Percentiles rank a stretch among this genome's conserved stretches.
Evolutionary conservation across 35 echinoderm and acorn worm genomes (phyloP).

Genomic region (Chiridota heheva): DNA sequence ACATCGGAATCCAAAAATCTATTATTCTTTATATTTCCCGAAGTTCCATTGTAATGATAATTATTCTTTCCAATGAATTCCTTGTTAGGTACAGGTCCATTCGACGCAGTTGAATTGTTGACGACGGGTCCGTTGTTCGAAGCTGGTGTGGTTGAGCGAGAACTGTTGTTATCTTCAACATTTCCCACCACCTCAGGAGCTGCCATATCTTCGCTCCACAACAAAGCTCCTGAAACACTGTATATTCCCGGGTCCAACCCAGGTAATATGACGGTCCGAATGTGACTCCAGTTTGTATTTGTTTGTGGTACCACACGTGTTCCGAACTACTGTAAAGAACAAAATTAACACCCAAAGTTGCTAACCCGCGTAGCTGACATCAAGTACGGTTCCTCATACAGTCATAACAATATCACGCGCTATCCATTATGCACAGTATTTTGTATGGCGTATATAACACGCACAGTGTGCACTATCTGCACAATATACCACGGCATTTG

Average conservation of each 20-base stretch:
- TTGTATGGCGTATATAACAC: conserved; percentile 51
- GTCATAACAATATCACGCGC: too few species aligned
- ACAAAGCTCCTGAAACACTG: too few species aligned
- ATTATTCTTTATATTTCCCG: conserved; percentile 46
- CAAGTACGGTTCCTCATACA: too few species aligned
- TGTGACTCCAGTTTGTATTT: too few species aligned
- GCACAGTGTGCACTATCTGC: conserved; percentile 55
- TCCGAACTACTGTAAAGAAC: too few species aligned
- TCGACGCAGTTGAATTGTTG: conserved; percentile 26
- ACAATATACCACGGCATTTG: conserved; percentile 46
- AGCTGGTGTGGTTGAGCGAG: conserved; percentile 40
- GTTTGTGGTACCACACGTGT: too few species aligned
- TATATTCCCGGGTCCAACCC: too few species aligned
- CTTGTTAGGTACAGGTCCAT: conserved; percentile 41
- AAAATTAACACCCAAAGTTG: too few species aligned
- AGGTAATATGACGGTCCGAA: too few species aligned
- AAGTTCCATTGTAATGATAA: conserved; percentile 50
- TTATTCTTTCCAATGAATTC: conserved; percentile 42
- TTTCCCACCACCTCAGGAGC: conserved; percentile 57
- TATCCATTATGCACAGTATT: conserved; percentile 48
- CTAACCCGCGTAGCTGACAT: too few species aligned
- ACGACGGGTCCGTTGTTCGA: conserved; percentile 47
- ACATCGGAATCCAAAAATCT: conserved; percentile 50
- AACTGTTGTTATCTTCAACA: conserved; percentile 49
- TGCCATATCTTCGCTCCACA: conserved; percentile 56